phyloP scores from a whole-genome alignment of 2,888 invertebrate species.

The Ischnus inquisitorius region DNA sequence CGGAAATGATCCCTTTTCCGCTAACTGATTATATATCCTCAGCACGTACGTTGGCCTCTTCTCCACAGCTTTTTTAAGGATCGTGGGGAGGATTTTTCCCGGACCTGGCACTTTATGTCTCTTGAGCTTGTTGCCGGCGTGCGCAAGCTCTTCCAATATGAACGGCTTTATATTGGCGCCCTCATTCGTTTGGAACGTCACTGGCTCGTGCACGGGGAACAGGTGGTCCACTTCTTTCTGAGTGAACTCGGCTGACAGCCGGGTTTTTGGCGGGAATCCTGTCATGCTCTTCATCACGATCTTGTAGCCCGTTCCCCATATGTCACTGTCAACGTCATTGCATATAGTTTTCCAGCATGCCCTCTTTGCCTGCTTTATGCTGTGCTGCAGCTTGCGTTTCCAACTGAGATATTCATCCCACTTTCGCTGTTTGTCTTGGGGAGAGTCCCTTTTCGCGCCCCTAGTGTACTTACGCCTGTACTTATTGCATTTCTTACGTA shows the following conservation, averaged over 20 bases:
- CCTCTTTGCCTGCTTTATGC: neutral
- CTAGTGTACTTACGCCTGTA: neutral
- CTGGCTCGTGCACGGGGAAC: slow-evolving; percentile 27
- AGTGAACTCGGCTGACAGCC: neutral
- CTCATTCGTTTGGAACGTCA: neutral
- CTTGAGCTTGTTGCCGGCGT: neutral
- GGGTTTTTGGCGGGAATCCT: neutral
- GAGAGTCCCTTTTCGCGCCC: neutral
- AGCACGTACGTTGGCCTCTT: neutral
- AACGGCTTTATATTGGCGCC: slow-evolving; percentile 37
- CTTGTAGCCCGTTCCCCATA: slow-evolving; percentile 28
- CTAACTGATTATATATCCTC: slow-evolving; percentile 41
- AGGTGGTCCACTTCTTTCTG: slow-evolving; percentile 7
- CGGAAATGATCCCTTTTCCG: slow-evolving; percentile 30
- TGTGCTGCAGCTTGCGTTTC: neutral
- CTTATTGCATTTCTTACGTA: slow-evolving; percentile 9
- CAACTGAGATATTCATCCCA: too few species aligned
- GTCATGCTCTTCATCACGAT: slow-evolving; percentile 16
- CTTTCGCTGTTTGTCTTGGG: too few species aligned
- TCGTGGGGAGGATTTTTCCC: slow-evolving; percentile 25
- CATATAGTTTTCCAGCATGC: slow-evolving; percentile 34
- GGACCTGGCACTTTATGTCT: slow-evolving; percentile 17
- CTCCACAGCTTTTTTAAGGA: neutral
- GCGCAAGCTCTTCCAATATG: slow-evolving; percentile 46
- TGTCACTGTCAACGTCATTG: slow-evolving; percentile 19